Evolutionary conservation across 2,113 vertebrate species (phyloP), one percentile per base, ranked within the genome.

Genomic region (Glaucomys volans): DNA sequence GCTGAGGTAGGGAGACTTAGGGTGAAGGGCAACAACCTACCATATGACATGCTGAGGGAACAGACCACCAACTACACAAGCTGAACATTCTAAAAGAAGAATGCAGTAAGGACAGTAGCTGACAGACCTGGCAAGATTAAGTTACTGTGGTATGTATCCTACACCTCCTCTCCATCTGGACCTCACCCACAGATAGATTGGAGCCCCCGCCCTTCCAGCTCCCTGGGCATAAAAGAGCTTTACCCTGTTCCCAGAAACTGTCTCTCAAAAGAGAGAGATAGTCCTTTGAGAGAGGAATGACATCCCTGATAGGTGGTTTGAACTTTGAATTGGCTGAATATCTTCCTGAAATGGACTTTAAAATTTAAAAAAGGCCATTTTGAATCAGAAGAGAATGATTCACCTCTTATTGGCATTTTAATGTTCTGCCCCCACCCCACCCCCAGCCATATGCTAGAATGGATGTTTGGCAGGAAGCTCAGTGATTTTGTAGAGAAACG

Each of bases 331-430:
- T 94, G 77, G 37, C 74, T 69, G 18, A 79, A 13, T 57, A 57
- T 24, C 85, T 91, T 93, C 74, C 47, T 59, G 42, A 94, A 94
- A 11, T 42, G 64, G 40, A 67, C 18, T 86, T 67, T 88, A 75
- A 52, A 76, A 67, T 83, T 37, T 32, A 67, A 16, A 37, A 88
- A 74, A 87, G 69, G 24, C 17, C 40, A 67, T 79, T 93, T 79
- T 79, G 64, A 81, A 52, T 54, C 54, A 86, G 44, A 80, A 94
- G 35, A 79, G 47, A 83, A 80, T 96, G 97, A 97, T 75, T 95
- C 81, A 54, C 81, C 67, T 88, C 71, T 92, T 84, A 92, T 35
- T 90, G 96, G 52, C 44, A 95, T 94, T 96, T 96, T 32, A 62
- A 42, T 8, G 16, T 47, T 75, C 95, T 95, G 54, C 44, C 67